Conservation (phyloP, 2,888 invertebrate genomes). For the Diaperis boleti region DNA sequence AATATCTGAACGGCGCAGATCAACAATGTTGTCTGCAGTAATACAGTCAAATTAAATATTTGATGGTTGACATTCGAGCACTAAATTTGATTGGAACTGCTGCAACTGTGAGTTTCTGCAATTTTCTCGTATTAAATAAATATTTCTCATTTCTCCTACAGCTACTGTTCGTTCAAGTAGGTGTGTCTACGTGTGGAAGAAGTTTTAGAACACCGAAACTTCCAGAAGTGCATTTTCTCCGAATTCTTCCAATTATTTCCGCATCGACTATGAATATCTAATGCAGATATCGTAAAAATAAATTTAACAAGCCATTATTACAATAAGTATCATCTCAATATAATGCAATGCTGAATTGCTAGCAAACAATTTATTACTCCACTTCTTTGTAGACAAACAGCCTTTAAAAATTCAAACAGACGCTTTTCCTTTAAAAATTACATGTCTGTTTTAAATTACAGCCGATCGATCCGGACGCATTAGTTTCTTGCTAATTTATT, state of each 20-base stretch:
- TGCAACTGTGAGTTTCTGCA: neutral
- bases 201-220: too few relatives aligned
- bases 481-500: neutral
- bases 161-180: neutral
- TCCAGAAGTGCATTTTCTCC: too few relatives aligned
- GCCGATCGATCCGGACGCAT: neutral
- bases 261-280: neutral
- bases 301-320: neutral
- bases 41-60: constrained; percentile 4
- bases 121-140: constrained; percentile 13
- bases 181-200: neutral
- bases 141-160: neutral
- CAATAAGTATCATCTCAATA: neutral
- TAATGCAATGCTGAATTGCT: neutral
- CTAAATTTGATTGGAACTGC: constrained; percentile 15
- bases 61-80: neutral
- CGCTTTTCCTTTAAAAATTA: neutral
- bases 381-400: neutral
- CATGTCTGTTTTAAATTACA: neutral
- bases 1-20: constrained; percentile 3
- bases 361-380: neutral
- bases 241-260: neutral
- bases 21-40: neutral
- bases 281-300: neutral
- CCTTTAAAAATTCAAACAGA: neutral